A percentile compares a stretch with the other conserved stretches of the same genome.
phyloP scores from a whole-genome alignment of 1,140 invertebrate species.

The Lerema accius region DNA sequence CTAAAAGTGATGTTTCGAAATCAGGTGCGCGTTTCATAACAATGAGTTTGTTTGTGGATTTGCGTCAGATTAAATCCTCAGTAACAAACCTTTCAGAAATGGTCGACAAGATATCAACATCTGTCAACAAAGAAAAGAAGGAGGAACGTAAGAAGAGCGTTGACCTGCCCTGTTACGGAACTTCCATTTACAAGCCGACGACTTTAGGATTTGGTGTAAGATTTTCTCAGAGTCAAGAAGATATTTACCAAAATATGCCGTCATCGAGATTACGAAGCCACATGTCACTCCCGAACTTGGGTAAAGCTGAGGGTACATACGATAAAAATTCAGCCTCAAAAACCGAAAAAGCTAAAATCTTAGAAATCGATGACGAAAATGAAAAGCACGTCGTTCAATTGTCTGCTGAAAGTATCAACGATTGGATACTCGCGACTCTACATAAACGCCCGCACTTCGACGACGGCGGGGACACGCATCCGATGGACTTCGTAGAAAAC shows the following conservation, averaged over 20 bases:
- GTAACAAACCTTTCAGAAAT: constrained; percentile 76
- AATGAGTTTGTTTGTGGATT: constrained; percentile 79
- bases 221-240: constrained; percentile 75
- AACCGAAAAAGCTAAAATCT: constrained; percentile 56
- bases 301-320: constrained; percentile 54
- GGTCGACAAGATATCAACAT: constrained; percentile 75
- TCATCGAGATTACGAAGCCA: constrained; percentile 72
- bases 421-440: constrained; percentile 66
- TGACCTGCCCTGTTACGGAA: constrained; percentile 50
- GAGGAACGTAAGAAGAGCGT: constrained; percentile 53
- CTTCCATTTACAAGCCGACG: constrained; percentile 68
- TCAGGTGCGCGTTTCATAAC: constrained; percentile 13
- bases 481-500: constrained; percentile 73
- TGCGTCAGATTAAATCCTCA: constrained; percentile 74
- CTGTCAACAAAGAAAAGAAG: constrained; percentile 57
- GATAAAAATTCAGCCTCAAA: constrained; percentile 50
- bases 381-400: constrained; percentile 49
- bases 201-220: constrained; percentile 71
- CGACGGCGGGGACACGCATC: constrained; percentile 69
- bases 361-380: constrained; percentile 67
- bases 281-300: constrained; percentile 74
- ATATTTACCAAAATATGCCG: constrained; percentile 68
- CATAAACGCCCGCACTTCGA: constrained; percentile 72
- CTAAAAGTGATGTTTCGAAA: constrained; percentile 11
- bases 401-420: constrained; percentile 60